Evolutionary conservation across 2,888 invertebrate genomes (phyloP), one percentile per base, ranked within the genome.

Genomic region (Priocnemis perturbator): DNA sequence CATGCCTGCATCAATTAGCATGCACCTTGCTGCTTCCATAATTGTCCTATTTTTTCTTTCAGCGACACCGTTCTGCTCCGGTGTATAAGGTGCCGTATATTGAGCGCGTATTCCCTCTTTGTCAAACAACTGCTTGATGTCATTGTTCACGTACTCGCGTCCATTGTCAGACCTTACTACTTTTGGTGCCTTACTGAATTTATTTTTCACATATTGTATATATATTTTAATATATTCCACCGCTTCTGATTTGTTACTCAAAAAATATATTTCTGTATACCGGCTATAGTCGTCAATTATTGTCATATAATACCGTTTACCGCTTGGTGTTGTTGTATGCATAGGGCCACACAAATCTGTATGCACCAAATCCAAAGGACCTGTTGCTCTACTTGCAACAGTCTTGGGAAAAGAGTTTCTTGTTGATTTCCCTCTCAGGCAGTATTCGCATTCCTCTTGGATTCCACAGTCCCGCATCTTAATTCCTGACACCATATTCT

Each of bases 41-140:
- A 85, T 21, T 0, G 83, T 87, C 0, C 81, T 50, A 23, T 84
- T 86, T 4, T 77, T 61, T 9, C 84, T 60, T 53, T 87, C 85
- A 0, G 83, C 77, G 0, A 78, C 70, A 1, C 82, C 84, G 69
- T 85, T 86, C 56, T 82, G 77, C 55, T 84, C 72, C 0, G 83
- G 84, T 0, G 76, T 83, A 44, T 85, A 78, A 15, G 4, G 1
- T 20, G 0, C 7, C 21, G 20, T 21, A 3, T 64, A 47, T 30
- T 64, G 63, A 15, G 69, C n/a, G 14, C 0, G 9, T 2, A 17
- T 77, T 71, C 0, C 74, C 73, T 60, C 70, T 60, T 47, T 44
- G 58, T 45, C 2, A 74, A 52, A n/a, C 59, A 74, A 3, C 53
- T 37, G n/a, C 1, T 50, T 44, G 20, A 78, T 76, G 26, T 69